Evolutionary conservation across 2,113 vertebrate species (phyloP).

Genomic region (Carlito syrichta): DNA sequence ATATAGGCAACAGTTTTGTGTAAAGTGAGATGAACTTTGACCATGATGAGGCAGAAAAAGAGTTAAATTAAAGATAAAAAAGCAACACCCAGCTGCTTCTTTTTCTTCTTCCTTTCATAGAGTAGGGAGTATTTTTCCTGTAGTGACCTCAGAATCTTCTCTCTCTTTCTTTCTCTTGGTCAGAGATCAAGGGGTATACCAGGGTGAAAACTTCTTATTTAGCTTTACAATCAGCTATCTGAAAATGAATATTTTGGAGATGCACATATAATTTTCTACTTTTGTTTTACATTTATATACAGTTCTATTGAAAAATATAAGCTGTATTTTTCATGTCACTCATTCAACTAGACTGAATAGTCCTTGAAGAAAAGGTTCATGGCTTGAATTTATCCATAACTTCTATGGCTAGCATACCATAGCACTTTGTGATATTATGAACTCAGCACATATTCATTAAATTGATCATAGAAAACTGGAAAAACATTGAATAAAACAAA

Average conservation of each 20-base stretch:
- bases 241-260: conserved; percentile 22
- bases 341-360: background rate
- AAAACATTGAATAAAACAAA: background rate
- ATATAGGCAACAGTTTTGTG: background rate
- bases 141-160: conserved; percentile 53
- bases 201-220: conserved; percentile 45
- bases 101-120: conserved; percentile 19
- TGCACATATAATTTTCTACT: background rate
- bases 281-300: background rate
- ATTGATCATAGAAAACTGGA: background rate
- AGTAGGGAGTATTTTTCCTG: conserved; percentile 49
- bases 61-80: conserved; percentile 64
- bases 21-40: conserved; percentile 4
- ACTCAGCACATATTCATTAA: background rate
- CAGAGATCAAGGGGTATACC: conserved; percentile 65
- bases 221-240: conserved; percentile 35
- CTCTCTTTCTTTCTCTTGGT: conserved; percentile 57
- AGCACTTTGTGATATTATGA: background rate
- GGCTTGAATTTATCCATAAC: background rate
- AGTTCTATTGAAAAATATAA: background rate
- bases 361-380: background rate
- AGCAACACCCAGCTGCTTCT: background rate
- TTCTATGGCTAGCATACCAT: background rate
- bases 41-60: background rate
- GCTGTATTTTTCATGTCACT: background rate